Base-by-base conservation (phyloP, 2,888 invertebrate species). In the Zhengitettix transpicula region DNA sequence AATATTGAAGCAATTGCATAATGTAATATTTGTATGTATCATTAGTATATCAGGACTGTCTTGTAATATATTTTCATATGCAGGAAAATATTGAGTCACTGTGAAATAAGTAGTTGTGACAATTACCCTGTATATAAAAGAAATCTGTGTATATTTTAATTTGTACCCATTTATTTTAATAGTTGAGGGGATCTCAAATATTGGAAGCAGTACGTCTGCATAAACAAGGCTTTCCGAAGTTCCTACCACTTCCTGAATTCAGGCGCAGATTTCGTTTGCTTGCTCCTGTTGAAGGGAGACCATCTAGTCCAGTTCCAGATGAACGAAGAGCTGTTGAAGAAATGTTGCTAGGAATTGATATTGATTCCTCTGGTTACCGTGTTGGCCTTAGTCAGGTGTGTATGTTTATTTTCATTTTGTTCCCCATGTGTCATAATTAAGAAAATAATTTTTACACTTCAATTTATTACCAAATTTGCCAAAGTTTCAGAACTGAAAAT, bases 141-240 rank as follows among this genome's bases (percentile, higher is more conserved):
- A 56, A 9, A 10, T 41, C 11, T 56, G 40, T 11, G 3, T 14
- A 5, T 28, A 15, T 28, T 56, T 40, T 28, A 56, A 14, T 15
- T 28, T 5, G 28, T 28, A 7, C 7, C 7, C 2, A 8, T 40
- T 14, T n/a, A 55, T 59, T n/a, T 66, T 70, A 70, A 7, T 70
- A 91, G 89, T 80, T 96, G 68, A 84, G 95, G 66, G 94, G 95
- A 40, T 85, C 87, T 66, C 93, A 95, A 78, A 81, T 95, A 58
- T 76, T 96, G 65, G 92, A 95, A 67, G 86, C 92, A 1, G 85
- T 93, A 1, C 80, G 96, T 28, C 77, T 96, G 62, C 87, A 92
- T 77, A 91, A 95, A 69, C 89, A 93, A 73, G 96, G 96, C 40
- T 97, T 89, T 74, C 96, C 97, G 0, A 92, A 92, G 70, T 86